phyloP scores from a whole-genome alignment of 2,113 vertebrate species.

The Grammomys surdaster region DNA sequence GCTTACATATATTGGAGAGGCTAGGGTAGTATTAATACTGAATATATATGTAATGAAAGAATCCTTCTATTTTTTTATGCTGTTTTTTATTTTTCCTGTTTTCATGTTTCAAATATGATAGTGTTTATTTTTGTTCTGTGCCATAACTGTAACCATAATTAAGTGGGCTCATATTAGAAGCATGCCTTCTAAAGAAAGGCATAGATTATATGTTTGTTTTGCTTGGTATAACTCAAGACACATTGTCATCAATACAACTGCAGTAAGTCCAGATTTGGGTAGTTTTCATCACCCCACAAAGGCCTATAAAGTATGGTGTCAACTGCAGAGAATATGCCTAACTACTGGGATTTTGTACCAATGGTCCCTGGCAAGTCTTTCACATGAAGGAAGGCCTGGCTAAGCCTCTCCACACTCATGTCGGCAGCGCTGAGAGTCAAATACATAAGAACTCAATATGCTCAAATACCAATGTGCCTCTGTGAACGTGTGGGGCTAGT shows the following conservation, averaged over 20 bases:
- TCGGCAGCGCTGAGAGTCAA: not conserved
- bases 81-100: slow-evolving; percentile 32
- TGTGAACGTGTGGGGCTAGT: not conserved
- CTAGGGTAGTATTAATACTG: not conserved
- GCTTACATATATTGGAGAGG: not conserved
- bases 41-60: not conserved
- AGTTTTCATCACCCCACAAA: not conserved
- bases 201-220: not conserved
- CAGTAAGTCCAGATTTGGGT: not conserved
- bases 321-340: not conserved
- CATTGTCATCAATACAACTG: not conserved
- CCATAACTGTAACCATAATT: slow-evolving; percentile 49
- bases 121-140: slow-evolving; percentile 22
- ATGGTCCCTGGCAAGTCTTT: not conserved
- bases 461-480: rapidly evolving
- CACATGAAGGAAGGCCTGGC: not conserved
- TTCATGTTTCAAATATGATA: not conserved
- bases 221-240: slow-evolving; percentile 1
- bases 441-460: not conserved
- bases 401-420: rapidly evolving
- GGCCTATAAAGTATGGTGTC: not conserved
- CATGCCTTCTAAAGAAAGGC: slow-evolving; percentile 31
- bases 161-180: slow-evolving; percentile 9
- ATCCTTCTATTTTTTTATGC: slow-evolving; percentile 14
- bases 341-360: not conserved